Evolutionary conservation across 2,113 vertebrate genomes (phyloP).

Genomic region (Neomonachus schauinslandi): DNA sequence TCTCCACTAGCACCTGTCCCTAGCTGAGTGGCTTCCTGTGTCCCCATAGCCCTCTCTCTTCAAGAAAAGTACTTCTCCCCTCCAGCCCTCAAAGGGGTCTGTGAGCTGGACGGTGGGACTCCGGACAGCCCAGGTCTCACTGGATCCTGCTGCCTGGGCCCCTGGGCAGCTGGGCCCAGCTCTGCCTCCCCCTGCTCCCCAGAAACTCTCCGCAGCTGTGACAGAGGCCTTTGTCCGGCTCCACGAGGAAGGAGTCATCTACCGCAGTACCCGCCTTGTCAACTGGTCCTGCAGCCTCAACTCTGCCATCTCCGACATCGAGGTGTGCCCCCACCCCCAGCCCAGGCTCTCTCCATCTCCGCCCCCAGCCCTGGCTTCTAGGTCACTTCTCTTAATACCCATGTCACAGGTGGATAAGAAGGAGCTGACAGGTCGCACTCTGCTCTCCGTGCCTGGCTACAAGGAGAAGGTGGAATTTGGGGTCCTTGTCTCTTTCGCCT

Average conservation of each 20-base stretch:
- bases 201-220: constrained; percentile 91
- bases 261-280: constrained; percentile 91
- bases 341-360: no score
- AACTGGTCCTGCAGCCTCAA: constrained; percentile 96
- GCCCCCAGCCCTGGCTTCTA: not conserved
- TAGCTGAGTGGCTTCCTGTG: not conserved
- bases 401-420: constrained; percentile 93
- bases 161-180: not conserved
- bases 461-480: constrained; percentile 95
- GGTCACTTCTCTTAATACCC: not conserved
- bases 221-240: constrained; percentile 92
- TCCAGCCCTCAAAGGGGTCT: not conserved
- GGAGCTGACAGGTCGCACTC: constrained; percentile 91
- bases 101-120: not conserved
- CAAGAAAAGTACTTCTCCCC: not conserved
- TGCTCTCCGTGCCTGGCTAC: constrained; percentile 94
- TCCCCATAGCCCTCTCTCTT: not conserved
- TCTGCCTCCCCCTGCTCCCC: not conserved
- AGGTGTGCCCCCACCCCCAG: constrained; percentile 83
- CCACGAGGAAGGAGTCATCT: constrained; percentile 91
- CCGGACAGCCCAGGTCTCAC: not conserved
- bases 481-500: constrained; percentile 93
- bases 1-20: not conserved
- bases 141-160: not conserved
- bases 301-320: constrained; percentile 95